Base-by-base conservation (phyloP, 1,140 invertebrate genomes). In the Forficula auricularia region DNA sequence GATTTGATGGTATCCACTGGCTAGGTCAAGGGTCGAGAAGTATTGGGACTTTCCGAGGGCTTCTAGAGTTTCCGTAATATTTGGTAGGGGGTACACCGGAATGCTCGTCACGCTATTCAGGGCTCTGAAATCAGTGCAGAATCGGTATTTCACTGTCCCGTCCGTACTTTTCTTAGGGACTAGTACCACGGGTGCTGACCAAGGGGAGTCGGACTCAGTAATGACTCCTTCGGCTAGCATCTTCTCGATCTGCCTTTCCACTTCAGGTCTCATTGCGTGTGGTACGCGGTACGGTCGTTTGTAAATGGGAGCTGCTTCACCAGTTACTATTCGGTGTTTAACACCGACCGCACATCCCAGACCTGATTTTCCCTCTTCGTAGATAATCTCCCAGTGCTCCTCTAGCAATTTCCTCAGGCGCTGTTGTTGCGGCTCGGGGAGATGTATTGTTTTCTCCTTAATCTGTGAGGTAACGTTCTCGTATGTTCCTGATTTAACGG, bases 51-150 rank as follows among this genome's bases (percentile, higher is more conserved):
- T 58, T 3, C 57, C 57, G 12, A 72, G 40, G 19, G 57, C 54
- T 46, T 70, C 61, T 38, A 64, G 40, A 19, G 60, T 60, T 13
- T 69, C 64, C 2, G 58, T 54, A 12, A 72, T 70, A 12, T 61
- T 47, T 8, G 70, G 69, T 7, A 75, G 38, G 0, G 71, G 70
- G 51, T 63, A 74, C 30, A 46, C 53, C 50, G 72, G 67, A 7
- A 52, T 53, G 16, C 61, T 49, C 9, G 57, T 61, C 31, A 53
- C 51, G 32, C 59, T 52, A 49, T 65, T 65, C 27, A 64, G 32
- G 44, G 58, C 58, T 36, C 57, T 32, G 41, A 57, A 65, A 48
- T 61, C 62, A 9, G 61, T 50, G 8, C 61, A 55, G 7, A 66
- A 32, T 37, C 61, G 44, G 51, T 52, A 59, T 54, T 60, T 58